Evolutionary conservation across 1,140 invertebrate genomes (phyloP).

Genomic region (Telenomus remus): DNA sequence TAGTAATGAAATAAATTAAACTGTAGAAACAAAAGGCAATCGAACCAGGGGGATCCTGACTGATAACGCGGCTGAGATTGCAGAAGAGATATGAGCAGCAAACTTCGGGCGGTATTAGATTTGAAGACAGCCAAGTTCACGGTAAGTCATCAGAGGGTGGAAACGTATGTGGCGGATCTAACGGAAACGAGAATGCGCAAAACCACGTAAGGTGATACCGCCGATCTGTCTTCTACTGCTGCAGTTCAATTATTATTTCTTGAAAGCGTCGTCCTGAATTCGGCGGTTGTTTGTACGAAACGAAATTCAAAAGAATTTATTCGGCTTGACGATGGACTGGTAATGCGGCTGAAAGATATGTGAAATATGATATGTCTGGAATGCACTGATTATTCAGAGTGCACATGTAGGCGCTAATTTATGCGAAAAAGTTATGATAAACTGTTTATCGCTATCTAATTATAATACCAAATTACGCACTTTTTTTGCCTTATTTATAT

Average conservation of each 20-base stretch:
- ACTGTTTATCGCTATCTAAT: slow-evolving; percentile 20
- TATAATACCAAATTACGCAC: too few relatives aligned
- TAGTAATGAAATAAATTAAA: slow-evolving; percentile 7
- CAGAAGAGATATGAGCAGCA: slow-evolving; percentile 14
- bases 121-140: slow-evolving; percentile 7
- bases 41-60: slow-evolving; percentile 15
- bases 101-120: slow-evolving; percentile 16
- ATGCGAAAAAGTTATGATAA: slow-evolving; percentile 29
- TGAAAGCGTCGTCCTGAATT: slow-evolving; percentile 21
- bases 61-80: slow-evolving; percentile 24
- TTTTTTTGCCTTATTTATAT: too few relatives aligned
- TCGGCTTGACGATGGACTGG: slow-evolving; percentile 2
- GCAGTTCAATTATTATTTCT: slow-evolving; percentile 27
- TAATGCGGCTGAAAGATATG: slow-evolving; percentile 18
- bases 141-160: slow-evolving; percentile 12
- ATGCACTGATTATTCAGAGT: slow-evolving; percentile 19
- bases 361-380: slow-evolving; percentile 33
- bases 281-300: slow-evolving; percentile 10
- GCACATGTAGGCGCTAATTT: slow-evolving; percentile 31
- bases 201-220: slow-evolving; percentile 48
- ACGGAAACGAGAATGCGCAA: slow-evolving; percentile 48
- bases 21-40: slow-evolving; percentile 18
- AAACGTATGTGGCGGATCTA: slow-evolving; percentile 41
- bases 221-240: slow-evolving; percentile 47
- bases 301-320: slow-evolving; percentile 13